Conservation (phyloP, 2,113 vertebrate genomes). For the Phalacrocorax pelagicus region DNA sequence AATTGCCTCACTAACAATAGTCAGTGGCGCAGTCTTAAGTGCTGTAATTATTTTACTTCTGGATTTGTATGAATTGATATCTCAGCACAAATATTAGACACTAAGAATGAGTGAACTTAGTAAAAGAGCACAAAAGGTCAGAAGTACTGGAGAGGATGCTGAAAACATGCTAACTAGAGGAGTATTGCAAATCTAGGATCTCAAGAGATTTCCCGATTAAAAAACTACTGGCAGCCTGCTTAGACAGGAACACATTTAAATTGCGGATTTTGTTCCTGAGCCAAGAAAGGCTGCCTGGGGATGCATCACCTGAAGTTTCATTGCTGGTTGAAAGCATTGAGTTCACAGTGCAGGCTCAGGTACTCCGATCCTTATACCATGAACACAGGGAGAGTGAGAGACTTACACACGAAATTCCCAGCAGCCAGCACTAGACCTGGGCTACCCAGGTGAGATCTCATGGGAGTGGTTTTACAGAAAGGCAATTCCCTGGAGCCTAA, state of each 20-base stretch:
- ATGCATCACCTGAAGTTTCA: not conserved
- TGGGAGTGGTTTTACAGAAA: not conserved
- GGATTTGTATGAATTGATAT: not conserved
- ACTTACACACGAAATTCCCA: not conserved
- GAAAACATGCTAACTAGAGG: not conserved
- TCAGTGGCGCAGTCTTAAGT: not conserved
- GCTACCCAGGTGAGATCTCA: not conserved
- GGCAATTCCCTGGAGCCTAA: not conserved
- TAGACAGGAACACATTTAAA: not conserved
- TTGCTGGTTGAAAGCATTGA: not conserved
- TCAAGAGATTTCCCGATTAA: not conserved
- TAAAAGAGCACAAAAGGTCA: not conserved
- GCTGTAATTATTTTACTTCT: not conserved
- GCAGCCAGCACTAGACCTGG: not conserved
- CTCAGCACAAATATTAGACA: not conserved
- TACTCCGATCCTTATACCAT: not conserved
- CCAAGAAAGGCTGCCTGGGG: not conserved
- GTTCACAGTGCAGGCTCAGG: not conserved
- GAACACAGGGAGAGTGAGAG: not conserved
- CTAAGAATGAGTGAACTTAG: not conserved
- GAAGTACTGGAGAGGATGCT: not conserved
- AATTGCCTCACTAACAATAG: not conserved
- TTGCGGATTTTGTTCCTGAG: not conserved
- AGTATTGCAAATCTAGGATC: not conserved
- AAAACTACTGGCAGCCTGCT: not conserved